Evolutionary conservation across 2,888 invertebrate species (phyloP), one percentile per base, ranked within the genome.

Genomic region (Formica aserva): DNA sequence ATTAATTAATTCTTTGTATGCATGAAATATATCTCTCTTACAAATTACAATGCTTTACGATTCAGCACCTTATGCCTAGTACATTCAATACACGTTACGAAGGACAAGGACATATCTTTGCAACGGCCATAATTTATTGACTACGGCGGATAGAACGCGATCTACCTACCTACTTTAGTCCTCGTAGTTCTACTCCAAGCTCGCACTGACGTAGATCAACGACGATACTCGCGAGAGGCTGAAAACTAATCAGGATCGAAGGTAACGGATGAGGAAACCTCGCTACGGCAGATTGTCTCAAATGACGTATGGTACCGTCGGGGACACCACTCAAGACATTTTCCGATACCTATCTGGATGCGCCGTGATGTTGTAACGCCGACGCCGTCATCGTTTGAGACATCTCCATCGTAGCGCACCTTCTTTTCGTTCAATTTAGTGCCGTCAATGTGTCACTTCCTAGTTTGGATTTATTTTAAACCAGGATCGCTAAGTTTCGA

Each of bases 241-340:
- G 84, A 88, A 87, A 91, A 89, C 89, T 91, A 91, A 92, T 91
- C 91, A 88, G 85, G 90, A 89, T 91, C 88, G 91, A 92, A 91
- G 91, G 82, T 92, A 92, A 91, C 88, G 86, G 87, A 91, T 85
- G 88, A 90, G 83, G 62, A 83, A 84, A 87, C 83, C 81, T 57
- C 32, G 81, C 80, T 26, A 72, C 74, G 76, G 74, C 83, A 84
- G 87, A 88, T 86, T 80, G 67, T 83, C 77, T 65, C 60, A 81
- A 76, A 87, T 88, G 86, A 87, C 85, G 85, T 81, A 80, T 67
- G 71, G 83, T 86, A 48, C 76, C 41, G 63, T 69, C 78, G 62
- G 62, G 76, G 57, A 82, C 63, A 57, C 66, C 48, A 41, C 57
- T 55, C 66, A 55, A 57, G 71, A 78, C 78, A 80, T 81, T 82